Base-by-base conservation (phyloP, 1,140 invertebrate genomes). In the Apis florea region DNA sequence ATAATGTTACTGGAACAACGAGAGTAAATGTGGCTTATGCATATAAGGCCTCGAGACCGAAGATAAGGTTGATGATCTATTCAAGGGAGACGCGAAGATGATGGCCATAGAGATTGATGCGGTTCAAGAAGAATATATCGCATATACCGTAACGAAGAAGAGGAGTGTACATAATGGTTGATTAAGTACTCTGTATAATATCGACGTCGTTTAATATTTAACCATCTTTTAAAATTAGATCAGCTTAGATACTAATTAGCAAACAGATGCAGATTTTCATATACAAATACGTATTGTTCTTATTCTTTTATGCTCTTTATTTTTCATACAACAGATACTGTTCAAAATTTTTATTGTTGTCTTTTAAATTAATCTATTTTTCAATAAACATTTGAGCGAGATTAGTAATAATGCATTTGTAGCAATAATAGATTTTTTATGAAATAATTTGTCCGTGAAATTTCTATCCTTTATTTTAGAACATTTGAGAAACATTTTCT, bases 1-100 rank as follows among this genome's bases (percentile, higher is more conserved):
- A 83, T 76, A 80, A 81, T 63, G 70, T 77, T 70, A 31, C 74
- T 59, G 24, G 53, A 74, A 69, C 68, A 63, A 73, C 59, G 26
- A n/a, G 54, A 26, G 21, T 66, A 70, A 47, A 54, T 31, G 31
- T 63, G 26, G 12, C 6, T 71, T 31, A 15, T 53, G 61, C 10
- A 24, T 56, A 76, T 51, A n/a, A 53, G n/a, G 49, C 15, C 59
- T 51, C 11, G 56, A 67, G 31, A 61, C 13, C 19, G 63, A 68
- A 72, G 13, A 26, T 61, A 40, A 15, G 59, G 56, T 83, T 64
- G 68, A 58, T 49, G 74, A 79, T 24, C 63, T 58, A 72, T 72
- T 59, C 31, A 47, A 47, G 31, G 2, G 70, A 72, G 47, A 72
- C 31, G 40, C 64, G 51, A 21, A 8, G 66, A 47, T 31, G 71